Evolutionary conservation across 2,888 invertebrate genomes (phyloP).

Genomic region (Celastrina argiolus): DNA sequence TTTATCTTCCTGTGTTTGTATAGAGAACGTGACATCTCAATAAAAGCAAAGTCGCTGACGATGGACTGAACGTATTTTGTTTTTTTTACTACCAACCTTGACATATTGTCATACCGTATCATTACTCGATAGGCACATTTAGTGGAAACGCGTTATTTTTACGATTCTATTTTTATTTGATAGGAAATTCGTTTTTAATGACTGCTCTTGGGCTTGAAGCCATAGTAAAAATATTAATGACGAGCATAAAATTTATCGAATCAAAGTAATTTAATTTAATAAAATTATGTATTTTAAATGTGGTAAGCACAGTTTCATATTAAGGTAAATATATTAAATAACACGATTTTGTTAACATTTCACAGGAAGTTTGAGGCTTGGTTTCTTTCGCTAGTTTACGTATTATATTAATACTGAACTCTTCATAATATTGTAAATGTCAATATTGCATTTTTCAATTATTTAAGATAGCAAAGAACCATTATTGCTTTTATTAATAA

Average conservation of each 20-base stretch:
- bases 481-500: too few relatives aligned
- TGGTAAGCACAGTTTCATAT: too few relatives aligned
- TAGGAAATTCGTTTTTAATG: constrained; percentile 8
- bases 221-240: background rate
- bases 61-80: background rate
- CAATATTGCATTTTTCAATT: too few relatives aligned
- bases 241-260: background rate
- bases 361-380: too few relatives aligned
- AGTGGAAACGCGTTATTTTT: background rate
- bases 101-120: constrained; percentile 10
- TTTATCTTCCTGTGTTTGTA: constrained; percentile 10
- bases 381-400: too few relatives aligned
- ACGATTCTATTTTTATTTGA: constrained; percentile 1
- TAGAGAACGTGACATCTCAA: constrained; percentile 16
- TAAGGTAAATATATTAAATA: too few relatives aligned
- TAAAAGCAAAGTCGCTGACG: constrained; percentile 11
- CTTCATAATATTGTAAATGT: too few relatives aligned
- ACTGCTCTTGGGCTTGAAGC: background rate
- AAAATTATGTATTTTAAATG: too few relatives aligned
- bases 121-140: constrained; percentile 7
- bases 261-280: background rate
- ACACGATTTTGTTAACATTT: too few relatives aligned
- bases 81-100: constrained; percentile 8
- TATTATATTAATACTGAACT: too few relatives aligned
- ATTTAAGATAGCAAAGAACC: too few relatives aligned